These are phyloP conservation scores for Xiphorhynchus erythropygius DNA, from an alignment of 2,797 vertebrate species.

Conservation along the genomic window DNA sequence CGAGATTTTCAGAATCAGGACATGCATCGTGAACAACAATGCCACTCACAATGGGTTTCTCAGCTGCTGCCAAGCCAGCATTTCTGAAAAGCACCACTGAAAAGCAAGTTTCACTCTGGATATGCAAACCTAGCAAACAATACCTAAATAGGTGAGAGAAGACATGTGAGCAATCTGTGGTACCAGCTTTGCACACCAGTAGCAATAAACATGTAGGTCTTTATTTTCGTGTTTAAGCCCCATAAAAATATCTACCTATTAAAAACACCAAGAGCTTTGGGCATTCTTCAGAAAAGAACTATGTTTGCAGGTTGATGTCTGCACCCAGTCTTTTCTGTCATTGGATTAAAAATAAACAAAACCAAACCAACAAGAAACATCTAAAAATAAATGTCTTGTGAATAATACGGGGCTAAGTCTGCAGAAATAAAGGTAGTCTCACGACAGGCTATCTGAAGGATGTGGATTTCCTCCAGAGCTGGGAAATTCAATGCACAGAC, in stretches of 20 bases:
- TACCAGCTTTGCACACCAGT: neutral
- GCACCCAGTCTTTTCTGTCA: neutral
- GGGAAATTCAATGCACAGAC: neutral
- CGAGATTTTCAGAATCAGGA: neutral
- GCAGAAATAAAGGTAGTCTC: neutral
- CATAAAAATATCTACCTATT: neutral
- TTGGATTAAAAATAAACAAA: neutral
- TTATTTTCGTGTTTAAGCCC: neutral
- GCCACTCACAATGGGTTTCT: neutral
- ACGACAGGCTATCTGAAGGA: neutral
- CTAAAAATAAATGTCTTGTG: neutral
- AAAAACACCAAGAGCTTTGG: neutral
- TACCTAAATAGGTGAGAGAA: neutral
- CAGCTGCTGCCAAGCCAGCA: neutral
- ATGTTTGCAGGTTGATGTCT: neutral
- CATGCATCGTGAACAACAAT: neutral
- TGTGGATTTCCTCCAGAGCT: fast-evolving
- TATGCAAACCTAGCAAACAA: neutral
- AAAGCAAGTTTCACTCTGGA: neutral
- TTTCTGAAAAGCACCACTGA: neutral
- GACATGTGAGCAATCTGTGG: neutral
- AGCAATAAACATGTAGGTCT: neutral
- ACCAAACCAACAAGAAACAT: neutral
- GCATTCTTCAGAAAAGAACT: neutral
- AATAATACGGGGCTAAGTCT: neutral